These are phyloP conservation scores for Cyclura pinguis DNA, from an alignment of 2,797 vertebrate species.

Conservation along the genomic window DNA sequence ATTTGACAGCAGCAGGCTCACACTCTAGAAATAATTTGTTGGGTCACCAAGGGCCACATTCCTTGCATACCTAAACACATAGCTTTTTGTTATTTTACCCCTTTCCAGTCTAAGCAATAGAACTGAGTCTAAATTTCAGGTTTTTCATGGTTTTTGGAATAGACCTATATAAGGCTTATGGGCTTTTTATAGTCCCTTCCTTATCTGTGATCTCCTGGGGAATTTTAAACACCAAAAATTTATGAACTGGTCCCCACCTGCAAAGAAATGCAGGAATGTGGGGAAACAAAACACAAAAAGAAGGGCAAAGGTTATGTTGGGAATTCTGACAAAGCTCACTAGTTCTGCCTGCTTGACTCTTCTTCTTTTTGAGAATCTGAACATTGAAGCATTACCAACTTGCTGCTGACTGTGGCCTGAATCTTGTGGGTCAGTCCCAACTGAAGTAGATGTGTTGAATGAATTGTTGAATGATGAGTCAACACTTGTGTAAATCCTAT, in stretches of 20 bases:
- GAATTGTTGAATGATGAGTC: too few species aligned
- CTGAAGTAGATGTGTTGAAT: too few species aligned
- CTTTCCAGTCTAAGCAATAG: conserved; percentile 10
- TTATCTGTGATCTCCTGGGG: background rate
- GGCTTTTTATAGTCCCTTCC: background rate
- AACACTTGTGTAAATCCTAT: too few species aligned
- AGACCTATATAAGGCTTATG: background rate
- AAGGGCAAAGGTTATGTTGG: background rate
- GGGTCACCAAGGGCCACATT: conserved; percentile 40
- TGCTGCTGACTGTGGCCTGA: background rate
- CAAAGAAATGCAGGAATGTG: background rate
- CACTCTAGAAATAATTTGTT: conserved; percentile 38
- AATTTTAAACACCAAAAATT: background rate
- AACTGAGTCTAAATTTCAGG: background rate
- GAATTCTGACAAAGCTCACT: background rate
- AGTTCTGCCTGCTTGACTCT: background rate
- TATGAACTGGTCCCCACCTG: background rate
- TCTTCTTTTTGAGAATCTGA: background rate
- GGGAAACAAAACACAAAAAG: background rate
- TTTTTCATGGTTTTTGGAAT: background rate
- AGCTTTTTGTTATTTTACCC: conserved; percentile 19
- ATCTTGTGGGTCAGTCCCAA: too few species aligned
- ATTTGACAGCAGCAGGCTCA: conserved; percentile 30
- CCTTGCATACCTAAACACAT: conserved; percentile 19
- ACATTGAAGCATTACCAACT: background rate